These are phyloP conservation scores for Neostethus bicornis DNA, from an alignment of 2,797 vertebrate genomes.

Conservation along the genomic window DNA sequence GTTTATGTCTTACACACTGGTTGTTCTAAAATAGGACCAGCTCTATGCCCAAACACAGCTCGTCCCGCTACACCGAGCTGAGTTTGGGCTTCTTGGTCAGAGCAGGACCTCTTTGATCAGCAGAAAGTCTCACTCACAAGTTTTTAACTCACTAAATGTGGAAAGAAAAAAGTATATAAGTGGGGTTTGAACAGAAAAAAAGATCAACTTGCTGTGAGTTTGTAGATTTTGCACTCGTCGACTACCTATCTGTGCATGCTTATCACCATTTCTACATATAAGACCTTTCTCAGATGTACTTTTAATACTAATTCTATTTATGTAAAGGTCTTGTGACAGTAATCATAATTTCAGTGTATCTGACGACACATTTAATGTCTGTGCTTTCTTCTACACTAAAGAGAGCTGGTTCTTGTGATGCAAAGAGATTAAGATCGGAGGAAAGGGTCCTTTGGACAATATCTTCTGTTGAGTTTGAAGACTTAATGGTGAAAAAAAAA, in stretches of 20 bases:
- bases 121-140: slow-evolving; percentile 34
- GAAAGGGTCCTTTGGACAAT: slow-evolving; percentile 57
- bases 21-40: slow-evolving; percentile 57
- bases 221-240: slow-evolving; percentile 79
- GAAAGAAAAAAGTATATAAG: slow-evolving; percentile 48
- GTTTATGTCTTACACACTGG: slow-evolving; percentile 65
- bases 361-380: slow-evolving; percentile 70
- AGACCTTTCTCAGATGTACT: slow-evolving; percentile 76
- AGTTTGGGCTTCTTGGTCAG: slow-evolving; percentile 38
- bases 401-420: slow-evolving; percentile 62
- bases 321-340: slow-evolving; percentile 78
- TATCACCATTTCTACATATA: slow-evolving; percentile 79
- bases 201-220: slow-evolving; percentile 69
- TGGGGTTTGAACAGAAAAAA: slow-evolving; percentile 35
- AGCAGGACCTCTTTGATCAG: slow-evolving; percentile 48
- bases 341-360: slow-evolving; percentile 77
- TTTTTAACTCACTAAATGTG: slow-evolving; percentile 66
- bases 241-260: slow-evolving; percentile 82
- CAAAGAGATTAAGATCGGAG: slow-evolving; percentile 55
- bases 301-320: slow-evolving; percentile 78
- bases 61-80: slow-evolving; percentile 36
- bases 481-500: slow-evolving; percentile 20
- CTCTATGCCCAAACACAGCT: slow-evolving; percentile 54
- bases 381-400: slow-evolving; percentile 71
- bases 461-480: slow-evolving; percentile 57